Conservation (phyloP, 2,888 invertebrate species). For the Apantesis nais region DNA sequence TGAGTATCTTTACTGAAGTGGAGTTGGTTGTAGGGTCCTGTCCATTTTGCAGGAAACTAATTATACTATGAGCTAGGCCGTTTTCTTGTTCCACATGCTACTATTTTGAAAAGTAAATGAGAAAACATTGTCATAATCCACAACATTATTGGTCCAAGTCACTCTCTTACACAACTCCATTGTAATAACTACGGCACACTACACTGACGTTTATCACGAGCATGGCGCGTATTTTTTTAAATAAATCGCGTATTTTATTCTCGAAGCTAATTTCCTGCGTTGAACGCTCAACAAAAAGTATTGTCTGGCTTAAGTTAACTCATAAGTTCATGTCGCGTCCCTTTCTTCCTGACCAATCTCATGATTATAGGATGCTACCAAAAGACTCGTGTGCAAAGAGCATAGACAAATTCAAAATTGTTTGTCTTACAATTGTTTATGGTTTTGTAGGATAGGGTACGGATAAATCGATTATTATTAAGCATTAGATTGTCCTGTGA, state of each 20-base stretch:
- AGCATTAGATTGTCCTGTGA: no score
- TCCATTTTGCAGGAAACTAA: background rate
- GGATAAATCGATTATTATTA: background rate
- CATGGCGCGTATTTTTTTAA: background rate
- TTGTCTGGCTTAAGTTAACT: slow-evolving; percentile 73
- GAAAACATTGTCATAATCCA: background rate
- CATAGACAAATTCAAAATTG: background rate
- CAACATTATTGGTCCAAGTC: no score
- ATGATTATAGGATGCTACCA: slow-evolving; percentile 59
- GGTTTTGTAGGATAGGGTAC: background rate
- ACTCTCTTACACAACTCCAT: background rate
- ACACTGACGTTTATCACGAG: background rate
- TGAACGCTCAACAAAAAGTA: slow-evolving; percentile 62
- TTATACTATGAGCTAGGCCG: background rate
- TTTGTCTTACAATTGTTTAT: background rate
- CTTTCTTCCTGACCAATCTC: slow-evolving; percentile 69
- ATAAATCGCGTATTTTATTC: slow-evolving; percentile 31
- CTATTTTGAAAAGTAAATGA: background rate
- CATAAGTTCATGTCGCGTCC: slow-evolving; percentile 79
- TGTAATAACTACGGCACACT: background rate
- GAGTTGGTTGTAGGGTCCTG: background rate
- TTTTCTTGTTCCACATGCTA: background rate
- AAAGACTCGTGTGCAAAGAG: slow-evolving; percentile 12
- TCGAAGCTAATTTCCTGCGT: slow-evolving; percentile 58
- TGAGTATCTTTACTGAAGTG: no score